Conservation (phyloP, 2,797 vertebrate genomes). For the Rhynchotus rufescens region DNA sequence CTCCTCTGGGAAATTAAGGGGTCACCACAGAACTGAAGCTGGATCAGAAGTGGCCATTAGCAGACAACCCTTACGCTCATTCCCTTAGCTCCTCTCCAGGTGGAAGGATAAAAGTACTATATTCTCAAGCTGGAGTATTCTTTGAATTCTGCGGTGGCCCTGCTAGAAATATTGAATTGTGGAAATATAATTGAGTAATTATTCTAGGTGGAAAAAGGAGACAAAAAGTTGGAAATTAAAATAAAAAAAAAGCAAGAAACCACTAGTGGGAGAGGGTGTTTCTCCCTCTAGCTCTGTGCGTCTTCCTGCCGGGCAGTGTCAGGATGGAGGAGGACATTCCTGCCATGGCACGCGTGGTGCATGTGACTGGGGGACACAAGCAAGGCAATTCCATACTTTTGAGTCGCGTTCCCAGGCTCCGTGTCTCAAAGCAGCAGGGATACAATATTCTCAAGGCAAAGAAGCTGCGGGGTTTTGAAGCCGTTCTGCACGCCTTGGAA, state of each 20-base stretch:
- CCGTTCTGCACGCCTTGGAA: neutral
- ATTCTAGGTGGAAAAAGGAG: neutral
- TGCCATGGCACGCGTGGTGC: fast-evolving
- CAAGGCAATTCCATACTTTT: neutral
- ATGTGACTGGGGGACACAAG: neutral
- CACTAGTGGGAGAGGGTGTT: neutral
- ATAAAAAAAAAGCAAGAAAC: constrained; percentile 6
- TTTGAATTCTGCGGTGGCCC: neutral
- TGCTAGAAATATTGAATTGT: neutral
- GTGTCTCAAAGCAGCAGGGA: neutral
- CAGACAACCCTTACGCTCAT: neutral
- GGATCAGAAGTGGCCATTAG: neutral
- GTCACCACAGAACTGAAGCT: neutral
- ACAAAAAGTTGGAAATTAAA: neutral
- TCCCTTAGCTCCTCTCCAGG: neutral
- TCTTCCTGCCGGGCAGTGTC: neutral
- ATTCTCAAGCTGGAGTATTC: neutral
- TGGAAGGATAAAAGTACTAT: neutral
- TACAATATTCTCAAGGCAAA: neutral
- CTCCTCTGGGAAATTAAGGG: neutral
- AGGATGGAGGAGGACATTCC: constrained; percentile 23
- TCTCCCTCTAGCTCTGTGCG: neutral
- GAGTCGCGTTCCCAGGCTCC: neutral
- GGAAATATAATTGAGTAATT: neutral
- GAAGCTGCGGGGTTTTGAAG: constrained; percentile 54